Evolutionary conservation across 2,113 vertebrate species (phyloP).

Genomic region (Nothobranchius furzeri): DNA sequence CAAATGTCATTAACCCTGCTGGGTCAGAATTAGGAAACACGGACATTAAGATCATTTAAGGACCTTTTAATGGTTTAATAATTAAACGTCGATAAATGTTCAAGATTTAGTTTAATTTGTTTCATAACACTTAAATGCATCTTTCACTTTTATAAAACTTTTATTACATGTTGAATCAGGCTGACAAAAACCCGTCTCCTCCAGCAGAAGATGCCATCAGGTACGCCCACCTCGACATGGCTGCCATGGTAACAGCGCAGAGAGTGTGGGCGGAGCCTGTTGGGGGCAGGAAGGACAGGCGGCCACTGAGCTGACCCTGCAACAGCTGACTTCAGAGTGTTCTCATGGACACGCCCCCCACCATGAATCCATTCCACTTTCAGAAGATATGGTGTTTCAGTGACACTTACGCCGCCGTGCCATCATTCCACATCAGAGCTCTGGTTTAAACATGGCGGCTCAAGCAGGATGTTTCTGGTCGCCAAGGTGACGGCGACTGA

Average conservation of each 20-base stretch:
- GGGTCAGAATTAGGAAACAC: too few relatives aligned
- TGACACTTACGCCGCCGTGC: conserved; percentile 3
- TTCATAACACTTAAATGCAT: too few relatives aligned
- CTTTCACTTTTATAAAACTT: too few relatives aligned
- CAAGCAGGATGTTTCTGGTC: conserved; percentile 44
- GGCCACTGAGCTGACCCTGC: conserved; percentile 72
- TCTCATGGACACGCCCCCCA: conserved; percentile 20
- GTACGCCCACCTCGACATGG: conserved; percentile 85
- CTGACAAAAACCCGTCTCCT: neutral
- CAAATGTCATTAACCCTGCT: too few relatives aligned
- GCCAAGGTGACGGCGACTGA: conserved; percentile 28
- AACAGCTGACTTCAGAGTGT: neutral
- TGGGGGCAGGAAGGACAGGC: conserved; percentile 80
- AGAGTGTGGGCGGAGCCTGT: conserved; percentile 84
- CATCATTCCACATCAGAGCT: conserved; percentile 57
- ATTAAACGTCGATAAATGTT: too few relatives aligned
- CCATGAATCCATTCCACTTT: conserved; percentile 61
- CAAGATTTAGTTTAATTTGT: too few relatives aligned
- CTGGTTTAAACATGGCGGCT: conserved; percentile 32
- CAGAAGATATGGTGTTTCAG: neutral
- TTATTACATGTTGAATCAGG: too few relatives aligned
- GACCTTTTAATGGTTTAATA: too few relatives aligned
- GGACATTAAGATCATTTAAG: too few relatives aligned
- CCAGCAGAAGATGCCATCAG: conserved; percentile 79
- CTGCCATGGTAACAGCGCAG: conserved; percentile 84